Evolutionary conservation across 2,888 invertebrate species (phyloP), one percentile per base, ranked within the genome.

Genomic region (Epinotia demarniana): DNA sequence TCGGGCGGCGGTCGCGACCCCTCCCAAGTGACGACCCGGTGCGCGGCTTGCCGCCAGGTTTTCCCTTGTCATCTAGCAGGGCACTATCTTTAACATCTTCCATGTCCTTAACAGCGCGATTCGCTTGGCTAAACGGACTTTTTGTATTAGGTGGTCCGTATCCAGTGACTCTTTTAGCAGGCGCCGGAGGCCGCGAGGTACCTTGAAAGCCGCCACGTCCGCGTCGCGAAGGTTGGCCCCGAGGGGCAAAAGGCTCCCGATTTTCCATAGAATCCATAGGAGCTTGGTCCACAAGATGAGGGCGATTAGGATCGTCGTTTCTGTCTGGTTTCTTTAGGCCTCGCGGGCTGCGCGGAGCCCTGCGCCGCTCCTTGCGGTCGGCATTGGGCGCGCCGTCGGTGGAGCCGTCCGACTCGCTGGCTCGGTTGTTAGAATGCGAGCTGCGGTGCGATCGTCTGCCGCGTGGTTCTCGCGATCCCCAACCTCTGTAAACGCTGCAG

Each of bases 171-270:
- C 97, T 94, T 75, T 96, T 95, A 27, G 95, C 92, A 8, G 94
- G 91, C 33, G 94, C 93, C n/a, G 92, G 92, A 11, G 92, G 93
- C n/a, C 94, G 87, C 2, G 88, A 80, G 1, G 90, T 83, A 27
- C 93, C 93, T 79, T 92, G 93, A 80, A 93, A 93, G 43, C 93
- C 93, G 18, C 97, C 97, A 77, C 98, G 95, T 6, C 98, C 98
- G 75, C 98, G 96, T 69, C 98, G 95, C 1, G 98, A 98, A 0
- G 98, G 98, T 88, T 98, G 98, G 0, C 98, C 98, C 27, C 98
- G 95, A 0, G 98, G 98, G 1, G 97, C 96, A 90, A 98, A 98
- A 66, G 96, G 97, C 83, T 97, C 97, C 75, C 95, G 92, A 79
- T 92, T 93, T 85, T 92, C 91, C 87, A 95, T 81, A 18, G 87